These are phyloP conservation scores for Tenthredo notha DNA, from an alignment of 2,888 invertebrate genomes.

Conservation along the genomic window DNA sequence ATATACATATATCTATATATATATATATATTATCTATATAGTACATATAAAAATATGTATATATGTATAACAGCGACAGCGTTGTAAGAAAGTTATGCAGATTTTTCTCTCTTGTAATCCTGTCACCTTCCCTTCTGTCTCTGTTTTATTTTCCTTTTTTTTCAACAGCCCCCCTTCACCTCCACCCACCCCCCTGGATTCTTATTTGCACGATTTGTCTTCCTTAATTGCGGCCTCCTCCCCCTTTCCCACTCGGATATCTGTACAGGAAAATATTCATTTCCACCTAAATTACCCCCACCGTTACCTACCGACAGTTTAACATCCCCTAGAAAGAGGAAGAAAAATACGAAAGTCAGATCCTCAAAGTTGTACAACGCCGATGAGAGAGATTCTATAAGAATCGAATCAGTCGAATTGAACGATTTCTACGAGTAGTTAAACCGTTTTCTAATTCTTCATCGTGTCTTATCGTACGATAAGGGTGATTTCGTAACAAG, in stretches of 20 bases:
- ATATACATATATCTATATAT: background rate
- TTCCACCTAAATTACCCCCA: background rate
- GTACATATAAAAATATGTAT: background rate
- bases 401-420: background rate
- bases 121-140: constrained; percentile 32
- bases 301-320: background rate
- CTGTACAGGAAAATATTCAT: constrained; percentile 24
- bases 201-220: constrained; percentile 51
- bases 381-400: background rate
- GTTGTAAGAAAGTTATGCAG: constrained; percentile 47
- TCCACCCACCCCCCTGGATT: background rate
- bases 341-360: background rate
- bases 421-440: background rate
- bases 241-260: background rate
- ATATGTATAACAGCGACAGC: background rate
- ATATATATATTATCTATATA: background rate
- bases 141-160: background rate
- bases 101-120: constrained; percentile 50
- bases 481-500: background rate
- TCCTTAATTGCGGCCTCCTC: constrained; percentile 26
- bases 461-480: constrained; percentile 1
- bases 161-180: too few species aligned
- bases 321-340: background rate
- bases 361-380: background rate
- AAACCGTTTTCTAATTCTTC: constrained; percentile 3